Conservation (phyloP, 64 coral and sea anemone species). For the Stichodactyla mertensii region DNA sequence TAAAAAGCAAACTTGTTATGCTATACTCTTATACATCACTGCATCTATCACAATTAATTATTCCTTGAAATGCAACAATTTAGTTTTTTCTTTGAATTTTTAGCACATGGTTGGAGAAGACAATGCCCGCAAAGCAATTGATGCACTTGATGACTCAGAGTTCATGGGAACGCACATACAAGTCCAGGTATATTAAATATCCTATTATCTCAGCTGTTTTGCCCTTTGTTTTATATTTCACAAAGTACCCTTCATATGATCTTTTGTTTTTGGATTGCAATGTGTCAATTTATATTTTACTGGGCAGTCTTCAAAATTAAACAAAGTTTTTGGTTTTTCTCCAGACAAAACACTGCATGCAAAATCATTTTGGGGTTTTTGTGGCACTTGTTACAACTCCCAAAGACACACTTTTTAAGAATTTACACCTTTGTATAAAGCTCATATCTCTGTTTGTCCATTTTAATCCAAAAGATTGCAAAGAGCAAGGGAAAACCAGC, state of each 20-base stretch:
- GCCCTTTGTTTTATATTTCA: not conserved
- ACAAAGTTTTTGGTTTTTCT: not conserved
- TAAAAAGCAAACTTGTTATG: too few relatives aligned
- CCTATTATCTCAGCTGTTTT: not conserved
- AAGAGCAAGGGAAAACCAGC: constrained; percentile 93
- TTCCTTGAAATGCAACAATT: not conserved
- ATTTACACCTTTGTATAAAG: not conserved
- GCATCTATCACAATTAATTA: too few relatives aligned
- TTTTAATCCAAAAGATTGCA: constrained; percentile 58
- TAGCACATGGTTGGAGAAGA: constrained; percentile 82
- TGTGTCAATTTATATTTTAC: too few relatives aligned
- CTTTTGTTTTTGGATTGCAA: too few relatives aligned
- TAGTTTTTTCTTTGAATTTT: not conserved
- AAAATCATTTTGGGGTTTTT: not conserved
- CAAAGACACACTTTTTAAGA: not conserved
- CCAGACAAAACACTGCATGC: not conserved
- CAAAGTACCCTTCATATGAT: not conserved
- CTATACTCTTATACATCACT: too few relatives aligned
- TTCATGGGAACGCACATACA: constrained; percentile 95
- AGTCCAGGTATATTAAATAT: constrained; percentile 63
- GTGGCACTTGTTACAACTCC: not conserved
- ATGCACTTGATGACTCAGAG: constrained; percentile 78
- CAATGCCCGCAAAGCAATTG: constrained; percentile 57
- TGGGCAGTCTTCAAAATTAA: too few relatives aligned
- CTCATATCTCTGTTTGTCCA: not conserved